A percentile compares a stretch with the other conserved stretches of the same genome.
Evolutionary conservation across 2,888 invertebrate genomes (phyloP).

Genomic region (Acanthacorydalis orientalis): DNA sequence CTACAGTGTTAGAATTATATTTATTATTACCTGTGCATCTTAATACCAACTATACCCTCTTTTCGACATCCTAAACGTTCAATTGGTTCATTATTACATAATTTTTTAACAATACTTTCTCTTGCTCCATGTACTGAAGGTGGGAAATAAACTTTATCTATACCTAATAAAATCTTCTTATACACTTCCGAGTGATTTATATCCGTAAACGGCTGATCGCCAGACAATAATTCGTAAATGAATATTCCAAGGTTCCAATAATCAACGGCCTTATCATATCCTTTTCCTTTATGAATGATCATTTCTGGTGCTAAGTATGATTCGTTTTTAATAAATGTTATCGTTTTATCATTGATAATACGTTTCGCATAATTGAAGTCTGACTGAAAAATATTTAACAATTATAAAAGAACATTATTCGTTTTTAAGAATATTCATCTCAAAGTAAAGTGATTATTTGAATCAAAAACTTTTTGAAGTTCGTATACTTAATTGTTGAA

Average conservation of each 20-base stretch:
- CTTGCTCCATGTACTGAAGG: neutral
- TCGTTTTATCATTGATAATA: slow-evolving; percentile 68
- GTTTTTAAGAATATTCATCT: too few species aligned
- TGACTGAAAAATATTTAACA: too few species aligned
- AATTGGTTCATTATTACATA: neutral
- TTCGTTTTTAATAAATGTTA: slow-evolving; percentile 91
- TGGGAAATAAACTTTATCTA: neutral
- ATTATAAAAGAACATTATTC: too few species aligned
- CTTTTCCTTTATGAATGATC: slow-evolving; percentile 55
- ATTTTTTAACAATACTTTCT: neutral
- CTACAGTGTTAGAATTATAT: too few species aligned
- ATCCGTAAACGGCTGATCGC: slow-evolving; percentile 51
- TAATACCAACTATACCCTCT: neutral
- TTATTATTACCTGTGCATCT: neutral
- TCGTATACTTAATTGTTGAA: too few species aligned
- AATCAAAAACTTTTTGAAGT: too few species aligned
- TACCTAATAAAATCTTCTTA: neutral
- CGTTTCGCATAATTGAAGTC: slow-evolving; percentile 92
- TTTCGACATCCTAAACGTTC: neutral
- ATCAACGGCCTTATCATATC: slow-evolving; percentile 73
- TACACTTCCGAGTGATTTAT: neutral
- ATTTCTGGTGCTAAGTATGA: slow-evolving; percentile 74
- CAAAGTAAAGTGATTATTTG: too few species aligned
- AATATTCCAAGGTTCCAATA: slow-evolving; percentile 89
- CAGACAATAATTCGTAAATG: slow-evolving; percentile 71